A percentile compares a stretch with the other conserved stretches of the same genome.
These are phyloP conservation scores for Mormyrus lacerda DNA, from an alignment of 2,113 vertebrate genomes.

Conservation along the genomic window DNA sequence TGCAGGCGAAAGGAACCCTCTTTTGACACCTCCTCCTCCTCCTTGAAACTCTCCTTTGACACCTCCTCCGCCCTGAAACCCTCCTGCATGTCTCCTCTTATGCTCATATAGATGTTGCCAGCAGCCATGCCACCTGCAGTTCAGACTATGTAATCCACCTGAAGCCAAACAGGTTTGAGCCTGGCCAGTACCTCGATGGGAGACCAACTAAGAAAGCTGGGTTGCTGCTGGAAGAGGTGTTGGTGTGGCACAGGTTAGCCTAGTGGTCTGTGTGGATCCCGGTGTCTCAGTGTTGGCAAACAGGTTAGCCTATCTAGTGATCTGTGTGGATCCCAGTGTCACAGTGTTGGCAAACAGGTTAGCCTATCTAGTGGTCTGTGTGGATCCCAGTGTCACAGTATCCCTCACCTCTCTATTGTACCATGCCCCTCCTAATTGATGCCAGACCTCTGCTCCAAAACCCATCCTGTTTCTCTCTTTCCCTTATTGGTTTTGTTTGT, in stretches of 20 bases:
- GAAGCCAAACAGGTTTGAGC: neutral
- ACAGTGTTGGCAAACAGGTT: too few relatives aligned
- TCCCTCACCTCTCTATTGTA: neutral
- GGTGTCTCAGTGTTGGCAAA: neutral
- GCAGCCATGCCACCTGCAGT: neutral
- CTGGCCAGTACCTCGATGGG: too few relatives aligned
- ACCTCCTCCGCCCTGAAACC: constrained; percentile 24
- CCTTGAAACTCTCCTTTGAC: constrained; percentile 40
- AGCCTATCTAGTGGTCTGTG: too few relatives aligned
- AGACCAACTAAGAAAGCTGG: too few relatives aligned
- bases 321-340: neutral
- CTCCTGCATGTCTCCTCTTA: constrained; percentile 11
- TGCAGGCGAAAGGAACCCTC: constrained; percentile 1
- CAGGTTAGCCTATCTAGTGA: too few relatives aligned
- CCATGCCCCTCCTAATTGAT: neutral
- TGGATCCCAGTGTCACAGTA: neutral
- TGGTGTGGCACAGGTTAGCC: too few relatives aligned
- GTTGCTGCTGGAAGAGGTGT: too few relatives aligned
- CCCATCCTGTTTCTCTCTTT: neutral
- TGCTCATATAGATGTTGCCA: neutral
- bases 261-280: too few relatives aligned
- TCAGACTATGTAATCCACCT: too few relatives aligned
- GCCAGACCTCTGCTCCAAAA: too few relatives aligned
- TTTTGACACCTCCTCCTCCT: constrained; percentile 37
- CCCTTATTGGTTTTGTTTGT: neutral